Evolutionary conservation across 2,888 invertebrate genomes (phyloP), one percentile per base, ranked within the genome.

Genomic region (Nemotelus pantherinus): DNA sequence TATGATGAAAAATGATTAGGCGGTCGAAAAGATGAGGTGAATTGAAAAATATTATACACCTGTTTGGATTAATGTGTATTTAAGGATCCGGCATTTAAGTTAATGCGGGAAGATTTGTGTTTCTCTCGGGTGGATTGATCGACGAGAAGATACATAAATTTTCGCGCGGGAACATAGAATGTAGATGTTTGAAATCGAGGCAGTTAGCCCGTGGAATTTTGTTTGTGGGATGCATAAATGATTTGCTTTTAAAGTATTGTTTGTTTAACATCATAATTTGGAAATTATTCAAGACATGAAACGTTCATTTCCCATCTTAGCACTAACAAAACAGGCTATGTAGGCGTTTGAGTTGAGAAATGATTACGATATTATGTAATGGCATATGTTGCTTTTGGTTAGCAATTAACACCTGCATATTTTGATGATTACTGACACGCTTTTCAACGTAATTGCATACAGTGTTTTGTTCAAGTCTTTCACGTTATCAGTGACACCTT

Each of bases 1-100:
- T 55, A 70, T 70, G 53, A 70, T 70, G 70, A 70, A 70, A 70
- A 70, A 70, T 70, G 70, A 68, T 39, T 68, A 39, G 50, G 50
- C 39, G 67, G 9, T 43, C 50, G 4, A 39, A 43, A 68, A 39
- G 7, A 70, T 55, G 55, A 55, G 55, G 41, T 39, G 41, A 63
- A 44, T 39, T 67, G 48, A 39, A 55, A 47, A 70, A 70, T 25
- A 70, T 70, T 53, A 70, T 70, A 70, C 55, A 55, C 55, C 55
- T 70, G 43, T 70, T 70, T 70, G 47, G 53, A 70, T 47, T 70
- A 50, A 70, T 55, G 47, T 68, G 53, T 10, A 68, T 68, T 68
- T 70, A 55, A 41, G 53, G 55, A 70, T 55, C 70, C 50, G 25
- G 55, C 43, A 39, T 70, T 70, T 70, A 25, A 70, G 55, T 53